A percentile compares a stretch with the other conserved stretches of the same genome.
Evolutionary conservation across 2,113 vertebrate species (phyloP).

Genomic region (Hippocampus comes): DNA sequence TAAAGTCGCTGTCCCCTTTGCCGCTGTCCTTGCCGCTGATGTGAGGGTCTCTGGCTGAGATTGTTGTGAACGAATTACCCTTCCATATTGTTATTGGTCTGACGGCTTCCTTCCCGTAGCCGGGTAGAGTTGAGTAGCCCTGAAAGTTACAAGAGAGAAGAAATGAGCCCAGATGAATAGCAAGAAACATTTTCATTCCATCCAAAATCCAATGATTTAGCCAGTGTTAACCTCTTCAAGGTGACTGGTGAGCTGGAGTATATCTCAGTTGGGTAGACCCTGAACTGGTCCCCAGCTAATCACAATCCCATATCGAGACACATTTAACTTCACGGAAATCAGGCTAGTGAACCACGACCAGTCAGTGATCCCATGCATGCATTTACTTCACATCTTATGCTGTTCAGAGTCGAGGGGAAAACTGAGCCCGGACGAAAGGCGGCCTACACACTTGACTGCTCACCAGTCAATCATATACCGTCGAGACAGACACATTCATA

Average conservation of each 20-base stretch:
- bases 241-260: background rate
- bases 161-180: background rate
- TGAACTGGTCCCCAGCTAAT: background rate
- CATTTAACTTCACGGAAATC: too few species aligned
- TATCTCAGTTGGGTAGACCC: background rate
- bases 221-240: too few species aligned
- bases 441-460: background rate
- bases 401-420: background rate
- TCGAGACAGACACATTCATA: background rate
- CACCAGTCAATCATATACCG: background rate
- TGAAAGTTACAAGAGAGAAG: conserved; percentile 45
- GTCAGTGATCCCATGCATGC: background rate
- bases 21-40: conserved; percentile 98
- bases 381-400: background rate
- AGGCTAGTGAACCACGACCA: too few species aligned
- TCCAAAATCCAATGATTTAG: background rate
- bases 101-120: conserved; percentile 81
- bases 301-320: background rate
- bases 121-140: conserved; percentile 80
- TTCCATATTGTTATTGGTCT: conserved; percentile 91
- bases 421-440: background rate
- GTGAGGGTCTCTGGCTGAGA: conserved; percentile 86
- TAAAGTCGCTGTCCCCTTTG: conserved; percentile 97
- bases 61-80: conserved; percentile 91
- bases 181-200: conserved; percentile 8